Conservation (phyloP, 2,888 invertebrate species). For the Mythimna loreyi region DNA sequence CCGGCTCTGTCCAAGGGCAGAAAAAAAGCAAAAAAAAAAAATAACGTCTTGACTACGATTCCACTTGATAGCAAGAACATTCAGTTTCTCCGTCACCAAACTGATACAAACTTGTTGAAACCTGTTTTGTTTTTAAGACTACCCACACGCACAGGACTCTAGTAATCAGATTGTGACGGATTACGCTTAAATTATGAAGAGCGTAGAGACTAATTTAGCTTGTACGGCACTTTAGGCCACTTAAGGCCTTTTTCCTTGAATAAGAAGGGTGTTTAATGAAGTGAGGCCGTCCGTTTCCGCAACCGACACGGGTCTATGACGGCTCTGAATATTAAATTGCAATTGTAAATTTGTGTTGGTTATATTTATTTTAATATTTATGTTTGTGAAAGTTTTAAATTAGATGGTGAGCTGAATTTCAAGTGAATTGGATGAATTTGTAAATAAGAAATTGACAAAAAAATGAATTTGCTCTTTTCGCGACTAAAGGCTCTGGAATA, state of each 20-base stretch:
- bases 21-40: too few species aligned
- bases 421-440: neutral
- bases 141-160: slow-evolving; percentile 46
- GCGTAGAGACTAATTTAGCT: slow-evolving; percentile 45
- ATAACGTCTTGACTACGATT: too few species aligned
- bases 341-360: slow-evolving; percentile 25
- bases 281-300: slow-evolving; percentile 32
- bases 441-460: too few species aligned
- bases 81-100: slow-evolving; percentile 34
- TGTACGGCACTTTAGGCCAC: slow-evolving; percentile 35
- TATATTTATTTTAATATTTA: slow-evolving; percentile 1
- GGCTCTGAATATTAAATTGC: slow-evolving; percentile 45
- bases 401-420: neutral
- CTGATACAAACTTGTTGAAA: slow-evolving; percentile 27
- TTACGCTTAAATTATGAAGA: slow-evolving; percentile 57
- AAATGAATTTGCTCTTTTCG: too few species aligned
- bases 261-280: slow-evolving; percentile 47
- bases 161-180: slow-evolving; percentile 55
- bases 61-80: too few species aligned
- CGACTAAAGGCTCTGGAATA: too few species aligned
- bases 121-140: slow-evolving; percentile 35
- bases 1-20: too few species aligned
- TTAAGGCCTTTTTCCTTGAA: slow-evolving; percentile 42
- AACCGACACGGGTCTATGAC: slow-evolving; percentile 32
- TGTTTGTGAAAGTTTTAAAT: neutral